A percentile compares a stretch with the other conserved stretches of the same genome.
These are phyloP conservation scores for Plebejus argus DNA, from an alignment of 2,888 invertebrate genomes.

Conservation along the genomic window DNA sequence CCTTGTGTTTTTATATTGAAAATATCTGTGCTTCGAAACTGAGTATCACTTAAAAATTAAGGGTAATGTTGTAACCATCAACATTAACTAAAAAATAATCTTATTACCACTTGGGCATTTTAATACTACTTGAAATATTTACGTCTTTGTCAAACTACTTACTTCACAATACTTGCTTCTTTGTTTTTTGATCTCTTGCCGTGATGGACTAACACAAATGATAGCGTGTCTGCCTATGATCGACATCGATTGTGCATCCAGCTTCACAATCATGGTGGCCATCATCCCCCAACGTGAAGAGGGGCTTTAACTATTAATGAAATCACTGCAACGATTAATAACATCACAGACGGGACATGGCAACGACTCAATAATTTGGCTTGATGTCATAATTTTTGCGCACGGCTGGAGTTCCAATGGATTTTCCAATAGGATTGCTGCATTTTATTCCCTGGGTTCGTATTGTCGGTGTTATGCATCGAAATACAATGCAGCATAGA, in stretches of 20 bases:
- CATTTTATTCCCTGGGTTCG: conserved; percentile 52
- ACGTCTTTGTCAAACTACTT: too few relatives aligned
- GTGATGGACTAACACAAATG: too few relatives aligned
- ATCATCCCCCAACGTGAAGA: background rate
- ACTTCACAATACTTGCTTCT: too few relatives aligned
- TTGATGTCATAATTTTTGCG: conserved; percentile 72
- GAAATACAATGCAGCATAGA: background rate
- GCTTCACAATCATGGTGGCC: background rate
- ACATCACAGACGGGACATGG: conserved; percentile 41
- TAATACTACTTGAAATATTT: too few relatives aligned
- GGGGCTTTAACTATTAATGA: background rate
- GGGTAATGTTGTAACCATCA: too few relatives aligned
- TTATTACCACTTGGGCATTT: too few relatives aligned
- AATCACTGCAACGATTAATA: conserved; percentile 6
- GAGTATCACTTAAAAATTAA: background rate
- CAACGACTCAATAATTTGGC: conserved; percentile 63
- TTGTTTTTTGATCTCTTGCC: too few relatives aligned
- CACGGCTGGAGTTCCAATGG: conserved; percentile 68
- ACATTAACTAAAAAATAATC: too few relatives aligned
- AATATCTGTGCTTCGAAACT: background rate
- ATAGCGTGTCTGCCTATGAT: too few relatives aligned
- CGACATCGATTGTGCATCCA: too few relatives aligned
- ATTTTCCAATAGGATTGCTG: conserved; percentile 74
- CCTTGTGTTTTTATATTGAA: background rate
- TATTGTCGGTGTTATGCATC: conserved; percentile 52